Conservation (phyloP, 2,888 invertebrate genomes). For the Drosophila mercatorum region DNA sequence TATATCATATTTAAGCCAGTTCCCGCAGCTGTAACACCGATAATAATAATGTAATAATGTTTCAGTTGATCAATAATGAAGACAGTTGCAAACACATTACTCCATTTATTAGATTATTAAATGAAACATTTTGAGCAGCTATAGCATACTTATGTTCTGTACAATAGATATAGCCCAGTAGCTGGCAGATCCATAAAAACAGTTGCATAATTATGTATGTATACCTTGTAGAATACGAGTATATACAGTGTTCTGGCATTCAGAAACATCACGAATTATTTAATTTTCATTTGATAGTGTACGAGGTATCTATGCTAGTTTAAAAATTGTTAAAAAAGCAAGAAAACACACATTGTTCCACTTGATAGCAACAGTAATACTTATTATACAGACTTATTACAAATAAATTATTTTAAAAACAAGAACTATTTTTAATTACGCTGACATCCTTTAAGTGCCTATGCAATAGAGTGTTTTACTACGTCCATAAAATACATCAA, state of each 20-base stretch:
- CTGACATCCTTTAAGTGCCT: constrained; percentile 66
- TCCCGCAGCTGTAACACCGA: constrained; percentile 9
- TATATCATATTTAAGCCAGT: constrained; percentile 12
- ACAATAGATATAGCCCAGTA: constrained; percentile 5
- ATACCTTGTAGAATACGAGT: constrained; percentile 30
- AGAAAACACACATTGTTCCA: constrained; percentile 58
- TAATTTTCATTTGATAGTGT: constrained; percentile 4
- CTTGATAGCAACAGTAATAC: constrained; percentile 77
- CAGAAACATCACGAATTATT: constrained; percentile 43
- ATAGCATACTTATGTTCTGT: constrained; percentile 8
- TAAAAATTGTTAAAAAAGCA: constrained; percentile 26
- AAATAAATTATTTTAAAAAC: constrained; percentile 80
- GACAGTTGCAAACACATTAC: constrained; percentile 8
- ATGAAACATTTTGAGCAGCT: constrained; percentile 13
- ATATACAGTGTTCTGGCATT: constrained; percentile 22
- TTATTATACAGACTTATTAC: constrained; percentile 77
- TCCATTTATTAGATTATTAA: constrained; percentile 22
- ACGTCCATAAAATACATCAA: constrained; percentile 80
- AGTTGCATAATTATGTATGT: constrained; percentile 21
- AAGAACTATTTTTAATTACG: constrained; percentile 41
- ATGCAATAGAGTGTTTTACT: constrained; percentile 81
- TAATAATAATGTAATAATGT: constrained; percentile 1
- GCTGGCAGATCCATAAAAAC: constrained; percentile 13
- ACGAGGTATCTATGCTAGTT: constrained; percentile 27
- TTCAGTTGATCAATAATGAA: constrained; percentile 7